Percentiles rank a stretch among this genome's conserved stretches.
These are phyloP conservation scores for Noctua comes DNA, from an alignment of 2,888 invertebrate species.

Conservation along the genomic window DNA sequence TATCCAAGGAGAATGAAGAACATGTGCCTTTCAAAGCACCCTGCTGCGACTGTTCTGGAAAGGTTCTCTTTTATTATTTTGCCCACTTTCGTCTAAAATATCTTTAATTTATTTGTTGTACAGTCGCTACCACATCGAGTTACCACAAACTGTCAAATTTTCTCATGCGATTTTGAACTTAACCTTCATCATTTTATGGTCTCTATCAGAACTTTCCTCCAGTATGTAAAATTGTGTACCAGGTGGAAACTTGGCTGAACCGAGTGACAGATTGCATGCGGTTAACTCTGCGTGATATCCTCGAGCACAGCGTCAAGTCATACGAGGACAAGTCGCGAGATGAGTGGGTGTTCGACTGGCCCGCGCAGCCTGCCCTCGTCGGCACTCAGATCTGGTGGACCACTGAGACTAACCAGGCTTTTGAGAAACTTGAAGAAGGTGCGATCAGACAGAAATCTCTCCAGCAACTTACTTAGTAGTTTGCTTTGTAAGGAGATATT, in stretches of 20 bases:
- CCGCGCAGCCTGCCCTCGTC: conserved; percentile 97
- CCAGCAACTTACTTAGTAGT: neutral
- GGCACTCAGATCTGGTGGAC: conserved; percentile 99
- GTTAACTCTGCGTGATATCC: conserved; percentile 93
- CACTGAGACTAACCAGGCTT: conserved; percentile 97
- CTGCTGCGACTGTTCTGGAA: conserved; percentile 96
- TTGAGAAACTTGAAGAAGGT: conserved; percentile 96
- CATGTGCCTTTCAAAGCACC: conserved; percentile 92
- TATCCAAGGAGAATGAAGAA: conserved; percentile 95
- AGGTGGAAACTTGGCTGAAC: conserved; percentile 97
- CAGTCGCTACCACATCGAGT: no score
- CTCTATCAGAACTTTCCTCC: neutral
- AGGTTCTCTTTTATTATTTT: conserved; percentile 83
- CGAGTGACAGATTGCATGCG: conserved; percentile 96
- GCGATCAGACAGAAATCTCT: neutral
- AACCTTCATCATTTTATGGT: no score
- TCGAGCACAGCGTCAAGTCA: conserved; percentile 94
- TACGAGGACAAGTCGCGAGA: conserved; percentile 97
- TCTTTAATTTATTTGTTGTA: neutral
- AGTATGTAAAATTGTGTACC: conserved; percentile 16
- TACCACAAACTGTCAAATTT: no score
- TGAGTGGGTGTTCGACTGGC: conserved; percentile 97
- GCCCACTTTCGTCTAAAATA: neutral
- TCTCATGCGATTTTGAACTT: no score
- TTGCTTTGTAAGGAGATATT: neutral